Conservation (phyloP, 2,113 vertebrate genomes). For the Andinoacara biseriatus region DNA sequence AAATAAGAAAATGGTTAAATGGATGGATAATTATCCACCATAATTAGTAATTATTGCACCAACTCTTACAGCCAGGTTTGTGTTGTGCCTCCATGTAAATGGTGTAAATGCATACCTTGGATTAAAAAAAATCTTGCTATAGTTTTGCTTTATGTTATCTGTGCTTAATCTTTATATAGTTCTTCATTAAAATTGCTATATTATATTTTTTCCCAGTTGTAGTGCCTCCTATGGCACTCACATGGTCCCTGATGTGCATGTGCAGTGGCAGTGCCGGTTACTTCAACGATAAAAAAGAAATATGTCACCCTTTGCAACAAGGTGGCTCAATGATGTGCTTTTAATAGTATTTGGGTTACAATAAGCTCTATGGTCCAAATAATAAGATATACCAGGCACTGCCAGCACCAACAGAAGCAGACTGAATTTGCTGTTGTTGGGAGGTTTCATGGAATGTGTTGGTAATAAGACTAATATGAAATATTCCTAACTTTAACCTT, state of each 20-base stretch:
- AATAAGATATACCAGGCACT: neutral
- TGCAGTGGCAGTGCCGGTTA: neutral
- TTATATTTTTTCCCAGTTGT: neutral
- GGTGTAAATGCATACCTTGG: neutral
- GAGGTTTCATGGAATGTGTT: neutral
- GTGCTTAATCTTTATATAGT: neutral
- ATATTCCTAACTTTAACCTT: neutral
- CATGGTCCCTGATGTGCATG: neutral
- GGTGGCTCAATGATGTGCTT: neutral
- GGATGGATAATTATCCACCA: no score
- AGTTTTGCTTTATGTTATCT: neutral
- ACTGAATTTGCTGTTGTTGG: neutral
- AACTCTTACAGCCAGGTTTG: neutral
- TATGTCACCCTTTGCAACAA: neutral
- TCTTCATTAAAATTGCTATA: neutral
- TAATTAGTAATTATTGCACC: no score
- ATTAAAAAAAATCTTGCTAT: neutral
- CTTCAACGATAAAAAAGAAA: neutral
- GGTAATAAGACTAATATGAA: neutral
- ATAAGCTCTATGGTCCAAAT: neutral
- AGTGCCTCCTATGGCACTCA: neutral
- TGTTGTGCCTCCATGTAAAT: neutral
- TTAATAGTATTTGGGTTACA: neutral
- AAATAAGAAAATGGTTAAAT: no score
- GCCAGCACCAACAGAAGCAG: neutral